phyloP scores from a whole-genome alignment of 2,797 vertebrate species.

The Morus bassanus region DNA sequence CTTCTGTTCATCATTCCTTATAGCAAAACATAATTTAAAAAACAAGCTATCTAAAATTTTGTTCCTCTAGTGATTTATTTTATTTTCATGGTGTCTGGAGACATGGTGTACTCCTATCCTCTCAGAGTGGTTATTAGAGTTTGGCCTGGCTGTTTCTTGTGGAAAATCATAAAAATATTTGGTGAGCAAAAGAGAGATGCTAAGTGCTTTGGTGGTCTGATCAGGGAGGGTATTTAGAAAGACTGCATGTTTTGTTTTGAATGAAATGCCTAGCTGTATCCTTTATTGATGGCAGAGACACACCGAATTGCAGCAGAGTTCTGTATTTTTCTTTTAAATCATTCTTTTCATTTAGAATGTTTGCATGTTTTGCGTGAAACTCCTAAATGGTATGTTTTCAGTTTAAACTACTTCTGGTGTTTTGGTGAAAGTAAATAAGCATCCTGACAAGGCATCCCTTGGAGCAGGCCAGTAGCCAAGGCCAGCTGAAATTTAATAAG shows the following conservation, averaged over 20 bases:
- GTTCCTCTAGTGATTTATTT: constrained; percentile 43
- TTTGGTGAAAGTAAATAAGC: constrained; percentile 43
- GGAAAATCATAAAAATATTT: constrained; percentile 79
- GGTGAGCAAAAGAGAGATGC: constrained; percentile 69
- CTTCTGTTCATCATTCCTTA: constrained; percentile 46
- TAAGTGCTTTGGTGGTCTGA: constrained; percentile 76
- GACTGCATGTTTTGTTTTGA: constrained; percentile 58
- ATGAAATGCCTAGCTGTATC: constrained; percentile 20
- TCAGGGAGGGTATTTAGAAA: constrained; percentile 62
- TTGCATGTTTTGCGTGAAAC: background rate
- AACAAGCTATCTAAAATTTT: constrained; percentile 52
- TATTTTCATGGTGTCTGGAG: constrained; percentile 60
- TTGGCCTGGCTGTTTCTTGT: constrained; percentile 71
- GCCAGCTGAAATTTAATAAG: background rate
- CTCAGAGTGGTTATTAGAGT: constrained; percentile 69
- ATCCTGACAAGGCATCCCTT: constrained; percentile 8
- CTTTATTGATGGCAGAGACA: constrained; percentile 26
- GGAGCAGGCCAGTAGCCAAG: constrained; percentile 9
- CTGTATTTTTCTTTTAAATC: constrained; percentile 45
- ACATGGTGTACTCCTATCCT: constrained; percentile 58
- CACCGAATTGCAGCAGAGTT: background rate
- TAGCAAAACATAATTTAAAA: constrained; percentile 62
- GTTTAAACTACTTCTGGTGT: constrained; percentile 10
- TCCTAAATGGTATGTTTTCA: background rate
- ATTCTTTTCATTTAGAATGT: constrained; percentile 9